Base-by-base conservation (phyloP, 2,888 invertebrate genomes). In the Hemithea aestivaria region DNA sequence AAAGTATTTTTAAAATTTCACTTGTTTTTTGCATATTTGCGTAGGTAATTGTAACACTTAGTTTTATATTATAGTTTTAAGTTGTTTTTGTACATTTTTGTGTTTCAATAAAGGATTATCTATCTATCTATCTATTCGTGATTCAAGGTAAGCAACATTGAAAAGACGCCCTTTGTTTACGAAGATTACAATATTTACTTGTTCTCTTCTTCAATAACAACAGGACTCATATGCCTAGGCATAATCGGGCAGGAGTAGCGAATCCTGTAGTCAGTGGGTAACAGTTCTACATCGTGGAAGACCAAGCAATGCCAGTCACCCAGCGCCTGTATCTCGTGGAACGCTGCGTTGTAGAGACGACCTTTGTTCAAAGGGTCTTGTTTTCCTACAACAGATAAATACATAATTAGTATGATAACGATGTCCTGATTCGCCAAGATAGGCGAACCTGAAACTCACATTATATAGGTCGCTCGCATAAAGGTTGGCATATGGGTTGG, bases 281-380 rank as follows among this genome's bases (percentile, higher is more conserved):
- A 79, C 41, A 97, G 88, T 77, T 97, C 96, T 11, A 96, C 94
- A 72, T 97, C 96, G 73, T 97, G 96, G 73, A 96, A 96, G 59
- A 96, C 91, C 73, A 94, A 94, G 78, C 96, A 96, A 62, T 95
- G 91, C 82, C 90, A 94, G 33, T 80, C 68, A 39, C 83, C 84
- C 24, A 48, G 54, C 62, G 93, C 93, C 60, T 92, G 81, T 2
- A 95, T 95, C 77, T 97, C 96, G 38, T 90, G 88, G 73, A 91
- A 97, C 2, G 96, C 97, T 29, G 96, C 91, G 75, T 97, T 97
- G 93, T 96, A 94, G 53, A 97, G 82, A 84, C 93, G 92, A 5
- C 96, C 97, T 50, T 95, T 90, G 75, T 96, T 96, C 76, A 97
- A 53, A 6, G 10, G 23, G 1, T 21, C 16, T 16, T 16, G 3